These are phyloP conservation scores for Gastrophysa polygoni DNA, from an alignment of 2,888 invertebrate genomes.

Conservation along the genomic window DNA sequence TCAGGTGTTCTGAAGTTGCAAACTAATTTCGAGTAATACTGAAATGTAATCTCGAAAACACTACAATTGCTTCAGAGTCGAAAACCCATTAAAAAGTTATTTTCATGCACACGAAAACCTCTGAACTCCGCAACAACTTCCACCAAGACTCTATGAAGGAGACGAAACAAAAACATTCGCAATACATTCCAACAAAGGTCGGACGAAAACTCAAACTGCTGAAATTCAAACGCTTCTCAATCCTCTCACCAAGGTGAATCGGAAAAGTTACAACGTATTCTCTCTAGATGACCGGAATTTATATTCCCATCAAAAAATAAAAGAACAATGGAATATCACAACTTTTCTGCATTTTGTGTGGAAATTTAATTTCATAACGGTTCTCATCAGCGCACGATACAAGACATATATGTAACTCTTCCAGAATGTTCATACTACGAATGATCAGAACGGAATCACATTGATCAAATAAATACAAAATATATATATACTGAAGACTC, in stretches of 20 bases:
- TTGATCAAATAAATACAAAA: background rate
- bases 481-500: too few species aligned
- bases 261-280: background rate
- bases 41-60: too few species aligned
- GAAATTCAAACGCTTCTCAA: background rate
- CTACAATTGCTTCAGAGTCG: too few species aligned
- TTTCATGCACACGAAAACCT: too few species aligned
- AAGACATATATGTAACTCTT: background rate
- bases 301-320: background rate
- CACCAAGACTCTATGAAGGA: background rate
- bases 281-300: background rate
- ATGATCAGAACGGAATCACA: background rate
- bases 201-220: background rate
- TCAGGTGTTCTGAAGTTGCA: too few species aligned
- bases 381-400: background rate
- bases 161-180: background rate
- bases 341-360: background rate
- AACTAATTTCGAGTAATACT: too few species aligned
- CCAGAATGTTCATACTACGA: background rate
- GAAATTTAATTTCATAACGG: slow-evolving; percentile 12
- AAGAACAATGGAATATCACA: background rate
- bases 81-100: too few species aligned
- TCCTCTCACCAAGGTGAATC: background rate
- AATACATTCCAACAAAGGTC: background rate
- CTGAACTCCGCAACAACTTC: background rate